Evolutionary conservation across 92 coral and sea anemone species (phyloP), one percentile per base, ranked within the genome.

Genomic region (Muricea muricata): DNA sequence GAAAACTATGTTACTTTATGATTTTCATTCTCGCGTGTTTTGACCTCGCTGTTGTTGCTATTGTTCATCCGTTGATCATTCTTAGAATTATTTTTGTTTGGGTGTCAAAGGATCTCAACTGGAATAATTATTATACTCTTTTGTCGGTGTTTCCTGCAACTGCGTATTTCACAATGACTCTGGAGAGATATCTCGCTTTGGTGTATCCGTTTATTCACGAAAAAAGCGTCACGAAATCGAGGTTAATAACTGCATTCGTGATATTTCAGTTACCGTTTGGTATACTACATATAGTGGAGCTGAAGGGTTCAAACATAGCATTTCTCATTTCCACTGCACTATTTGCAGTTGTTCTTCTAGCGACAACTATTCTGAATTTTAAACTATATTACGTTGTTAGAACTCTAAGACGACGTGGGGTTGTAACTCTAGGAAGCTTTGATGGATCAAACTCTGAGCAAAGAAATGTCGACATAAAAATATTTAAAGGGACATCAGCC

Each of bases 141-240:
- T 3, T 54, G 6, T 54, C n/a, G n/a, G 61, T 54, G 61, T 54
- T 54, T 54, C 20, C 61, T n/a, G 15, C 20, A 14, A 54, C 61
- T 6, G 61, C 89, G 1, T 42, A 77, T 45, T 46, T 45, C 32
- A 52, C 89, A 0, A 46, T 85, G 18, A 83, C 12, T 37, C 42
- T 37, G 42, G 42, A 37, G 9, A 37, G 42, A 37, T 37, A 37
- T 37, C 42, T 37, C 42, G 89, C 89, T 29, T 57, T 85, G 7
- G 63, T 63, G 60, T 75, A 78, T 41, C 89, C 89, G 33, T 85
- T 76, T 48, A 14, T 54, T 54, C 61, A 54, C 25, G 24, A 54
- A n/a, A 54, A 54, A 24, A 14, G 6, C 61, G 61, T 54, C 23
- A 54, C 61, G n/a, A 54, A 29, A 23, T 11, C 39, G 58, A 65